These are phyloP conservation scores for Sycophila texana DNA, from an alignment of 2,888 invertebrate genomes.

Conservation along the genomic window DNA sequence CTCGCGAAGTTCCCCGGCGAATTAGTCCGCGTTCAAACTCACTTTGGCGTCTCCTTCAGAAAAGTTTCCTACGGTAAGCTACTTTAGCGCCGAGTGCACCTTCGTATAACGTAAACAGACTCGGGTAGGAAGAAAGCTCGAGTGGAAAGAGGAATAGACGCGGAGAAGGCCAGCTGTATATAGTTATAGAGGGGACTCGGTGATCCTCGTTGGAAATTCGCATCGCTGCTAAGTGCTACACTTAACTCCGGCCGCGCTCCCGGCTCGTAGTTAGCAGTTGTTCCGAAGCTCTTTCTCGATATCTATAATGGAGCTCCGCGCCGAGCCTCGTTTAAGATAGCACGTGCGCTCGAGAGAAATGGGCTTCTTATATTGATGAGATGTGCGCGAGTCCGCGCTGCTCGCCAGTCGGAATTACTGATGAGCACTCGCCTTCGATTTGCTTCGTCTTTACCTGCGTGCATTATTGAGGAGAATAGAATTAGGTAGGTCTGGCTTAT, in stretches of 20 bases:
- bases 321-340: conserved; percentile 27
- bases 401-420: neutral
- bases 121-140: conserved; percentile 8
- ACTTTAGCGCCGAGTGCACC: neutral
- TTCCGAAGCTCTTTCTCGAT: conserved; percentile 46
- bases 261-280: conserved; percentile 16
- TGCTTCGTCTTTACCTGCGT: neutral
- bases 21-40: neutral
- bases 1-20: too few species aligned
- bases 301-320: conserved; percentile 38
- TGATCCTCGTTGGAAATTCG: conserved; percentile 51
- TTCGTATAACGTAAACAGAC: neutral
- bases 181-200: conserved; percentile 12
- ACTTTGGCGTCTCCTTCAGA: neutral
- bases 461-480: neutral
- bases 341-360: conserved; percentile 11
- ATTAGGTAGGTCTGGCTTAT: neutral
- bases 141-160: conserved; percentile 1
- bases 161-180: conserved; percentile 14
- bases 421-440: neutral
- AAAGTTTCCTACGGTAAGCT: neutral
- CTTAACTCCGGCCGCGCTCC: conserved; percentile 40
- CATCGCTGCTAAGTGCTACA: conserved; percentile 52
- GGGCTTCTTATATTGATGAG: conserved; percentile 29
- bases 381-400: neutral